These are phyloP conservation scores for Fistularia tabacaria DNA, from an alignment of 2,797 vertebrate species.

Conservation along the genomic window DNA sequence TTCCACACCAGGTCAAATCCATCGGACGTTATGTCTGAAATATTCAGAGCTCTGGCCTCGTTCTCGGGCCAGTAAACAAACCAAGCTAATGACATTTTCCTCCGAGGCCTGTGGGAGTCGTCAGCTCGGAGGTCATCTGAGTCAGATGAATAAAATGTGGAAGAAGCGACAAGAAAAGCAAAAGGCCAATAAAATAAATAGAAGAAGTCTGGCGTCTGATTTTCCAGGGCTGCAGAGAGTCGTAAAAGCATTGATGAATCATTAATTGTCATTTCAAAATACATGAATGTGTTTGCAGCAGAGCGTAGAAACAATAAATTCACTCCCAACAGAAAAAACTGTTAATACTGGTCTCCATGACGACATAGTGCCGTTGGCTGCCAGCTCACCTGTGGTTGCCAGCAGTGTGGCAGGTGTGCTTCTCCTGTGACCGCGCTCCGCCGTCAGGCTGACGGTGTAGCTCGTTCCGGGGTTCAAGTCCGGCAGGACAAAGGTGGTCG, in stretches of 20 bases:
- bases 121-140: constrained; percentile 60
- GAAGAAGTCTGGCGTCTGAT: neutral
- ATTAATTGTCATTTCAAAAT: too few species aligned
- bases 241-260: too few species aligned
- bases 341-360: neutral
- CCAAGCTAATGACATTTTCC: constrained; percentile 71
- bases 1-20: constrained; percentile 68
- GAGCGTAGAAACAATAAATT: too few species aligned
- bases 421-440: constrained; percentile 82
- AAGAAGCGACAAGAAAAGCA: constrained; percentile 68
- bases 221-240: too few species aligned
- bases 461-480: constrained; percentile 77
- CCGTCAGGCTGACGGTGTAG: constrained; percentile 78
- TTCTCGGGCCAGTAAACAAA: constrained; percentile 53
- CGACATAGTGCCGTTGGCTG: too few species aligned
- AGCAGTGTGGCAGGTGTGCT: constrained; percentile 74
- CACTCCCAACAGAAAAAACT: too few species aligned
- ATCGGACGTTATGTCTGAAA: constrained; percentile 55
- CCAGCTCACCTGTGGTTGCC: constrained; percentile 79
- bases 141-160: constrained; percentile 73
- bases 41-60: constrained; percentile 44
- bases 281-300: too few species aligned
- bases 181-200: constrained; percentile 51
- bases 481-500: constrained; percentile 68
- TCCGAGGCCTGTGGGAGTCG: constrained; percentile 46